These are phyloP conservation scores for Corapipo altera DNA, from an alignment of 2,113 vertebrate species.

Conservation along the genomic window DNA sequence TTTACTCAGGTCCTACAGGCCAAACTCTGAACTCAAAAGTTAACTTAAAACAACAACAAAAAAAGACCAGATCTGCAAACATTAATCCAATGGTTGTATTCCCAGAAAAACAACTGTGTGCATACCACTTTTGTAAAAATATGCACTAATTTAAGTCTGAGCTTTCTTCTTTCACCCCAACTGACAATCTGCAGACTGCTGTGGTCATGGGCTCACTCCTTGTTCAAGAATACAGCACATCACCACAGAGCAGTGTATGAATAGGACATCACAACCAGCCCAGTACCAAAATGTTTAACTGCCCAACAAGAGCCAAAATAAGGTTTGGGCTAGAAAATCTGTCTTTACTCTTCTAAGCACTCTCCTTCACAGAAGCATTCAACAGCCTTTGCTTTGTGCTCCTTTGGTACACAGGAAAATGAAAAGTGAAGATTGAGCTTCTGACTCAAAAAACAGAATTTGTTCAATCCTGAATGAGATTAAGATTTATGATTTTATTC, in stretches of 20 bases:
- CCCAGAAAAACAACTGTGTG: not conserved
- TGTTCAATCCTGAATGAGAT: slow-evolving; percentile 14
- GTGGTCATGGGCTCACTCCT: not conserved
- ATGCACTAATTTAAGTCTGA: not conserved
- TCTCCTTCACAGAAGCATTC: not conserved
- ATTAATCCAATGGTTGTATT: not conserved
- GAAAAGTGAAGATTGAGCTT: not conserved
- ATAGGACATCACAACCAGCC: too few relatives aligned
- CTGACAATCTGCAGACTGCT: not conserved
- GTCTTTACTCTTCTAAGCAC: not conserved
- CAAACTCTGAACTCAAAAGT: not conserved
- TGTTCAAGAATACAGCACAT: not conserved
- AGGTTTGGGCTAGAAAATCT: not conserved
- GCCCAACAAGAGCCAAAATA: not conserved
- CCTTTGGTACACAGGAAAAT: not conserved
- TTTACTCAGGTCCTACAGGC: not conserved
- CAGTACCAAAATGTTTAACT: not conserved
- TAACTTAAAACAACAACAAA: not conserved
- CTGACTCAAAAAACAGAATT: not conserved
- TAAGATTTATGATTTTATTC: slow-evolving; percentile 32
- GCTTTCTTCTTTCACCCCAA: not conserved
- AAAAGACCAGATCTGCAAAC: not conserved
- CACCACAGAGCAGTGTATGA: not conserved
- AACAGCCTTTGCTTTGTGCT: not conserved
- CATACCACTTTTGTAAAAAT: not conserved